Evolutionary conservation across 2,113 vertebrate species (phyloP).

Genomic region (Accipiter cooperii): DNA sequence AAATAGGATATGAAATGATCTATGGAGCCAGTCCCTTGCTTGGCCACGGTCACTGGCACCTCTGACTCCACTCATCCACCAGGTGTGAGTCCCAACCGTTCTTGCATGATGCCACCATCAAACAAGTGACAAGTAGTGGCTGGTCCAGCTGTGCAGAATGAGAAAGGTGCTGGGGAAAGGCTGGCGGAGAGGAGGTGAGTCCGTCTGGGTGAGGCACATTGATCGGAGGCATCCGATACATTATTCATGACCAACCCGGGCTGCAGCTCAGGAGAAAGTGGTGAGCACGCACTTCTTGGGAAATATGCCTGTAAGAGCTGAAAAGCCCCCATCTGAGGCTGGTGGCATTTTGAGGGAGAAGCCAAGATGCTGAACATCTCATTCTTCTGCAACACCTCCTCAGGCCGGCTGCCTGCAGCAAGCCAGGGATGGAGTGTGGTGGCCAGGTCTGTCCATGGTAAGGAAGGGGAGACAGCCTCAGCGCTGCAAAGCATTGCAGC

Average conservation of each 20-base stretch:
- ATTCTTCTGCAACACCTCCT: background rate
- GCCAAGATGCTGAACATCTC: background rate
- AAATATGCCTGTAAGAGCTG: background rate
- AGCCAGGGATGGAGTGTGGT: background rate
- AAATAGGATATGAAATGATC: background rate
- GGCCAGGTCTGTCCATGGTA: background rate
- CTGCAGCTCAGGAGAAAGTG: conserved; percentile 16
- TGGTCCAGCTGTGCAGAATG: background rate
- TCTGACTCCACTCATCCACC: background rate
- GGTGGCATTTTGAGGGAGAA: background rate
- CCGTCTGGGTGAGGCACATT: accelerated
- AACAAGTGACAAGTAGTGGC: background rate
- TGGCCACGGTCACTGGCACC: accelerated
- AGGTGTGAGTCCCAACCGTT: background rate
- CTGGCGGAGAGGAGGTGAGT: background rate
- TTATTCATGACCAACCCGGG: conserved; percentile 30
- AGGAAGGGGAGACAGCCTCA: background rate
- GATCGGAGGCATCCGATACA: background rate
- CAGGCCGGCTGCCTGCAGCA: accelerated
- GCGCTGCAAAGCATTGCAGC: background rate
- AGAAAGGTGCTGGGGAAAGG: background rate
- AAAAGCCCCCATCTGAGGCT: background rate
- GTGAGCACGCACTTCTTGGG: background rate
- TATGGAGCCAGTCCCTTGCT: accelerated
- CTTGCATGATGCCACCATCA: background rate